Base-by-base conservation (phyloP, 2,888 invertebrate genomes). In the Bembecia ichneumoniformis region DNA sequence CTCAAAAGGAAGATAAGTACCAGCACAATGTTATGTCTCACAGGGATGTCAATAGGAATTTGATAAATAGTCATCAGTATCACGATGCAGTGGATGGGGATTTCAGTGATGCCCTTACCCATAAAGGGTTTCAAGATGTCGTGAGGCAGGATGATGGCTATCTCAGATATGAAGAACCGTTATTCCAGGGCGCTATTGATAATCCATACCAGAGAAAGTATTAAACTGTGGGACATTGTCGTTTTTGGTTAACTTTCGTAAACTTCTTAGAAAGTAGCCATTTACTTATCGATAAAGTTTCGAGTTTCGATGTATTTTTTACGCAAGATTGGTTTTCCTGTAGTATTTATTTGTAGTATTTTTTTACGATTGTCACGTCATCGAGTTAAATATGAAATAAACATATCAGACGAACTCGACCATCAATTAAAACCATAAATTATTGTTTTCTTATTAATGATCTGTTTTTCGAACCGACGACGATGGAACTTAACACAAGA, bases 141-240 rank as follows among this genome's bases (percentile, higher is more conserved):
- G 66, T 75, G 9, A 68, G 84, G 54, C 70, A 74, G 14, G 83
- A 83, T 35, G 77, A 83, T 10, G 71, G 75, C 13, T 87, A 80
- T 52, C 65, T 83, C 11, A 68, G 87, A 59, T 87, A 72, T 52
- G 81, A 87, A 11, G 81, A 86, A 47, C 84, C 86, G 0, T 52
- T 86, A 7, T 87, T 87, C 57, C 87, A 81, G 50, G 74, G 78
- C 9, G 60, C 84, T 17, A 62, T 84, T 10, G 83, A 86, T 46
- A 84, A 87, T 52, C 79, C 82, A 0, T 87, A 83, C 58, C 79
- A 81, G 59, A 81, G 83, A 55, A 82, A 84, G 66, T 86, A 87
- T 58, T 87, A 66, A 72, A 17, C 17, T 17, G 35, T 35, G 20
- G n/a, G 36, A 48, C 51, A 44, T 28, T 47, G 43, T 40, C 50